These are phyloP conservation scores for Nipponacmea schrenckii DNA, from an alignment of 2,888 invertebrate genomes.

Conservation along the genomic window DNA sequence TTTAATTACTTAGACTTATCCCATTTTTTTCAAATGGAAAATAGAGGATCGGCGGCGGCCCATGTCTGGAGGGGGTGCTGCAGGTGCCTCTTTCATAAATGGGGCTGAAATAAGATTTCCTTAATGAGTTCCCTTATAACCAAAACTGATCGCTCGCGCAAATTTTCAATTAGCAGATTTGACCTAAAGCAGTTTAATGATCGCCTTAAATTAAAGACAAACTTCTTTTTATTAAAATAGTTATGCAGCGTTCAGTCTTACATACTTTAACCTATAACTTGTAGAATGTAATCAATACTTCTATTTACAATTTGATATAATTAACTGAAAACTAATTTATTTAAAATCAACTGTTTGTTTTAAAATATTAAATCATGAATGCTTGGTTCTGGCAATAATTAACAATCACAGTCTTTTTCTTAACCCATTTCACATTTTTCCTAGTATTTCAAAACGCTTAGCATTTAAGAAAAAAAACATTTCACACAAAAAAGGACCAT, in stretches of 20 bases:
- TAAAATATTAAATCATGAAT: background rate
- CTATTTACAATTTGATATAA: background rate
- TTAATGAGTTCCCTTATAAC: background rate
- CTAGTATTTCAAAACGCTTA: no score
- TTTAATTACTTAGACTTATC: slow-evolving; percentile 4
- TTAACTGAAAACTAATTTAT: background rate
- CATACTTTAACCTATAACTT: background rate
- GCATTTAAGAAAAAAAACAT: no score
- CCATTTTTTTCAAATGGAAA: slow-evolving; percentile 8
- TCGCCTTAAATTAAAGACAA: background rate
- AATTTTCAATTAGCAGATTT: background rate
- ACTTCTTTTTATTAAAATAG: background rate
- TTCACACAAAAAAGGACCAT: no score
- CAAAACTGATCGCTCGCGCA: background rate
- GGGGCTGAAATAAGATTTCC: slow-evolving; percentile 5
- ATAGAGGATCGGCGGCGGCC: background rate
- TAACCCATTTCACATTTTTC: background rate
- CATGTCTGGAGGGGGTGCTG: slow-evolving; percentile 3
- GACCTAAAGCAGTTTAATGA: background rate
- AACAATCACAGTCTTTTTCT: background rate
- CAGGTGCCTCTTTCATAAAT: slow-evolving; percentile 4
- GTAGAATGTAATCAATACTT: background rate
- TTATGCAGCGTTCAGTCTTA: background rate
- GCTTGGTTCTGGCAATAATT: background rate
- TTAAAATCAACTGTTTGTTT: background rate